Conservation (phyloP, 2,888 invertebrate genomes). For the Dasysyrphus tricinctus region DNA sequence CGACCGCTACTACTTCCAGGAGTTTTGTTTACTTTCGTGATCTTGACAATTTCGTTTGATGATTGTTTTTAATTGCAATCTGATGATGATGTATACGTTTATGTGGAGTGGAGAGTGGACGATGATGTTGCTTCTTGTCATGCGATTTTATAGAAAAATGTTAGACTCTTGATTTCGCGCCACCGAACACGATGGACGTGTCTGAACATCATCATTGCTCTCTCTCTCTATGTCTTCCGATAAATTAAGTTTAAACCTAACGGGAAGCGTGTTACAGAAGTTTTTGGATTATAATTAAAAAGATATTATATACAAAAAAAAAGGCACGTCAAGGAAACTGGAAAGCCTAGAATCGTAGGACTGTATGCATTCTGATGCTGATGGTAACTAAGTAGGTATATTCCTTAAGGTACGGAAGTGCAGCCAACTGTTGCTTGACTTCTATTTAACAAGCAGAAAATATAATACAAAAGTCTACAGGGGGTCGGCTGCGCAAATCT, state of each 20-base stretch:
- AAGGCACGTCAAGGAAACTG: neutral
- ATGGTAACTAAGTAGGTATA: neutral
- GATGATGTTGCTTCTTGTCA: conserved; percentile 62
- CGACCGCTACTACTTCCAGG: neutral
- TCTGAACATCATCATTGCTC: conserved; percentile 23
- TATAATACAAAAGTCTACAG: conserved; percentile 3
- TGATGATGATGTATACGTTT: conserved; percentile 56
- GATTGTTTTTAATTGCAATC: conserved; percentile 73
- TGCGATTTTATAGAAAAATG: conserved; percentile 41
- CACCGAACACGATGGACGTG: conserved; percentile 26
- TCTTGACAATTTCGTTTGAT: conserved; percentile 74
- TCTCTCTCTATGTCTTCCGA: neutral
- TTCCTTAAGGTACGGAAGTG: conserved; percentile 19
- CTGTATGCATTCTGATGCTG: neutral
- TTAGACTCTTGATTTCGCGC: conserved; percentile 41
- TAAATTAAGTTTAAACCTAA: conserved; percentile 55
- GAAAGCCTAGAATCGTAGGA: neutral
- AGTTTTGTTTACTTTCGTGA: conserved; percentile 74
- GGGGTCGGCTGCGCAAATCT: neutral
- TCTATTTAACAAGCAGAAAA: neutral
- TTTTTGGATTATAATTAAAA: conserved; percentile 55
- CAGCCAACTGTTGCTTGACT: neutral
- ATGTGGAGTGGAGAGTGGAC: conserved; percentile 16
- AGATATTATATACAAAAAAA: conserved; percentile 27
- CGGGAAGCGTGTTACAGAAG: conserved; percentile 54